These are phyloP conservation scores for Cataglyphis altisquamis DNA, from an alignment of 2,888 invertebrate species.

Conservation along the genomic window DNA sequence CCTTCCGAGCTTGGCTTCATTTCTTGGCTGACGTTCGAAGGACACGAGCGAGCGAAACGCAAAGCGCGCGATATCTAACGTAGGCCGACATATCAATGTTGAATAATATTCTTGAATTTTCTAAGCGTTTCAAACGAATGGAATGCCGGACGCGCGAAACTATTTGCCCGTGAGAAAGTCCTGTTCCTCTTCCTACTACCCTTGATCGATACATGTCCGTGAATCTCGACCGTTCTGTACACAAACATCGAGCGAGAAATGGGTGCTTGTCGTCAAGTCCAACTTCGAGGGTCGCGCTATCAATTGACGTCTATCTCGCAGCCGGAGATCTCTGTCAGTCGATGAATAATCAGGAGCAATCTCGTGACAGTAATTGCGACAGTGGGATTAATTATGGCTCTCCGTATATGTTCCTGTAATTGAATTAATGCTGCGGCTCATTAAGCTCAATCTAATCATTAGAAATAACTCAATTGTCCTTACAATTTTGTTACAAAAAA, in stretches of 20 bases:
- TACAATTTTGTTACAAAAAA: not conserved
- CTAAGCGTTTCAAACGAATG: not conserved
- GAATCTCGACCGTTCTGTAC: not conserved
- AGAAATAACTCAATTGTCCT: not conserved
- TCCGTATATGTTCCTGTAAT: not conserved
- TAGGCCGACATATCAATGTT: constrained; percentile 63
- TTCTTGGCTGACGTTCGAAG: not conserved
- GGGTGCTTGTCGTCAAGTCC: constrained; percentile 22
- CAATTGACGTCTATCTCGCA: constrained; percentile 33
- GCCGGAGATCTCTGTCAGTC: constrained; percentile 15
- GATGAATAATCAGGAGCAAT: constrained; percentile 42
- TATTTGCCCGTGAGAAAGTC: constrained; percentile 8
- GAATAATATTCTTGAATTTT: constrained; percentile 38
- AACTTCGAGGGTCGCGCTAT: constrained; percentile 8
- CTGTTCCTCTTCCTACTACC: not conserved
- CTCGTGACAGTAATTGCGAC: constrained; percentile 25
- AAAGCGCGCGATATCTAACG: constrained; percentile 12
- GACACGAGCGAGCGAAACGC: constrained; percentile 11
- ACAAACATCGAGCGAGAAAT: constrained; percentile 6
- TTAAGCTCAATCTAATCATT: not conserved
- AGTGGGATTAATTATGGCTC: not conserved
- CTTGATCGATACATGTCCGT: constrained; percentile 41
- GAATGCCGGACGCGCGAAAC: constrained; percentile 23
- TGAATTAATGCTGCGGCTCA: not conserved
- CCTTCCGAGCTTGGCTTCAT: not conserved